phyloP scores from a whole-genome alignment of 2,888 invertebrate genomes.

The Athalia rosae region DNA sequence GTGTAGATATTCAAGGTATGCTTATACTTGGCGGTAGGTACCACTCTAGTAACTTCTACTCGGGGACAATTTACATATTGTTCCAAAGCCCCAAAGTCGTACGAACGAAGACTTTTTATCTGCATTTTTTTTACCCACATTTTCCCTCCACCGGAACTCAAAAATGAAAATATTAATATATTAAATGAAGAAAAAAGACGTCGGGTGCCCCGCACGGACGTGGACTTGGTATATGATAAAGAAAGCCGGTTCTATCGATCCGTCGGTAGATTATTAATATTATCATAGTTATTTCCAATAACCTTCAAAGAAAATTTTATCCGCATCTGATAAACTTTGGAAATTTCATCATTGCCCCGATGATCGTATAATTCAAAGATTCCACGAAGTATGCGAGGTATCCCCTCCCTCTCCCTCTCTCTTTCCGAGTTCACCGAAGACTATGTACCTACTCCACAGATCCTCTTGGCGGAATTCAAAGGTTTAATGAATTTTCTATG shows the following conservation, averaged over 20 bases:
- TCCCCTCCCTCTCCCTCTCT: neutral
- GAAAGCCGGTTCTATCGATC: too few species aligned
- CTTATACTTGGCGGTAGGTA: neutral
- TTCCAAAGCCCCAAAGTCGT: neutral
- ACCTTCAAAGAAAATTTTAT: too few species aligned
- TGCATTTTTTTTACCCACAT: neutral
- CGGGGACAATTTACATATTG: slow-evolving; percentile 8
- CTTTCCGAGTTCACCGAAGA: neutral
- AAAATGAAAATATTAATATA: too few species aligned
- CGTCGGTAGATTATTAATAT: too few species aligned
- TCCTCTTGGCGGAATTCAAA: slow-evolving; percentile 5
- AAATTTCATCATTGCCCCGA: too few species aligned
- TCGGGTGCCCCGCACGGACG: too few species aligned
- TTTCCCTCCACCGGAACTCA: neutral
- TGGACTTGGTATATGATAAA: too few species aligned
- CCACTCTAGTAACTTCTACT: slow-evolving; percentile 21
- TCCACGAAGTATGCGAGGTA: neutral
- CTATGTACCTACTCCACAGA: neutral
- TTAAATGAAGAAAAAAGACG: too few species aligned
- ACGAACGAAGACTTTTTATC: neutral
- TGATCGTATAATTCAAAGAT: too few species aligned
- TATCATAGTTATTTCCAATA: too few species aligned
- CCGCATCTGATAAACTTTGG: too few species aligned
- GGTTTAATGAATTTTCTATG: slow-evolving; percentile 22
- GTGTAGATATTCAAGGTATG: neutral